phyloP scores from a whole-genome alignment of 2,797 vertebrate species.

The Rhinophrynus dorsalis region DNA sequence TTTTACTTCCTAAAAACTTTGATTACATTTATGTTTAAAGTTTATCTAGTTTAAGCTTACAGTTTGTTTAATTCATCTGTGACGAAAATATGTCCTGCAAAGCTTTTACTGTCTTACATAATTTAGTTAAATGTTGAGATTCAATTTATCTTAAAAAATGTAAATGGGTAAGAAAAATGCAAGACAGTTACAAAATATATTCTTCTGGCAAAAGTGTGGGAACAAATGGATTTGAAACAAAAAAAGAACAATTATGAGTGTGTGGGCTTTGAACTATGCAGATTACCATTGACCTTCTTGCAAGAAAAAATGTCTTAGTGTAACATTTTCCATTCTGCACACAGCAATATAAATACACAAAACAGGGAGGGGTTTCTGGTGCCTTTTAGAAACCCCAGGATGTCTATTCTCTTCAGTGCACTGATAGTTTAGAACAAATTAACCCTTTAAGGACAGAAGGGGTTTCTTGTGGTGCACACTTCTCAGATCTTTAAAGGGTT shows the following conservation, averaged over 20 bases:
- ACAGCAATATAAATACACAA: slow-evolving; percentile 21
- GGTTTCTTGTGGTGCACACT: too few species aligned
- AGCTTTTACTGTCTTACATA: not conserved
- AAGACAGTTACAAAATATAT: not conserved
- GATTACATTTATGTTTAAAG: too few species aligned
- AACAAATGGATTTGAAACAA: slow-evolving; percentile 26
- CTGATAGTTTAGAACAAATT: too few species aligned
- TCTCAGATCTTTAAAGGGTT: too few species aligned
- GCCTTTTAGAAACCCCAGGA: too few species aligned
- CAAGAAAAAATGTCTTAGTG: not conserved
- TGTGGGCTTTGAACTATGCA: slow-evolving; percentile 31
- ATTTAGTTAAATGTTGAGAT: not conserved
- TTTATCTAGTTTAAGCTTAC: too few species aligned
- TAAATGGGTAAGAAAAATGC: not conserved
- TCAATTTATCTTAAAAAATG: not conserved
- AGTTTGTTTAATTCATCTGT: not conserved
- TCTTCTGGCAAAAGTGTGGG: slow-evolving; percentile 30
- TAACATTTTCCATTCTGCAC: slow-evolving; percentile 36
- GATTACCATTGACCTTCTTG: slow-evolving; percentile 23
- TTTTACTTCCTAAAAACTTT: not conserved
- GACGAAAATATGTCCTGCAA: too few species aligned
- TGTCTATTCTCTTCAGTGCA: too few species aligned
- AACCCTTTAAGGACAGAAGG: too few species aligned
- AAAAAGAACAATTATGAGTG: slow-evolving; percentile 12
- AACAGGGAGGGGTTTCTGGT: not conserved